phyloP scores from a whole-genome alignment of 2,797 vertebrate species.

The Fratercula arctica region DNA sequence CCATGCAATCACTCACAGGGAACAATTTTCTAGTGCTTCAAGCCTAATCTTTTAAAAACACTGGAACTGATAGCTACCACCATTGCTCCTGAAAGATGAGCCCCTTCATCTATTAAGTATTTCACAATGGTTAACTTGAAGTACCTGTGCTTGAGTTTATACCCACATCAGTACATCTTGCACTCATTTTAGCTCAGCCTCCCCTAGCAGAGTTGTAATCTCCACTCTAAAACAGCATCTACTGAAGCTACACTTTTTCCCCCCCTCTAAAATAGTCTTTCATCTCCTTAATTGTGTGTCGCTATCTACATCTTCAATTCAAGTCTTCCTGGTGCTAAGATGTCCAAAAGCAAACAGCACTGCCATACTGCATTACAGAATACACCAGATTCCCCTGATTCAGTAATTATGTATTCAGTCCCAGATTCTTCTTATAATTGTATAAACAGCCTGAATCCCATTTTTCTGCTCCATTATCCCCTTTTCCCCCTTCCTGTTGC shows the following conservation, averaged over 20 bases:
- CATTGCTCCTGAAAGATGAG: not conserved
- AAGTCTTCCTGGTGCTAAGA: not conserved
- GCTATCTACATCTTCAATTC: not conserved
- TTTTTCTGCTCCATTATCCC: not conserved
- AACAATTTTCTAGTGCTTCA: not conserved
- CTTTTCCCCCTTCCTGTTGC: not conserved
- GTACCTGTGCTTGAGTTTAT: not conserved
- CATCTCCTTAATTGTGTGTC: not conserved
- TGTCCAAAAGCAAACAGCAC: not conserved
- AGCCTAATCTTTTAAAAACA: not conserved
- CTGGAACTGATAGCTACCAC: not conserved
- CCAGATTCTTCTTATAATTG: not conserved
- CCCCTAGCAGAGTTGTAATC: not conserved
- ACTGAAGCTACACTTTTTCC: not conserved
- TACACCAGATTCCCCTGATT: not conserved
- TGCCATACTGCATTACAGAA: not conserved
- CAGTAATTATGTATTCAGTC: not conserved
- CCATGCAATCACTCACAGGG: accelerated
- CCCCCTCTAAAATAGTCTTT: not conserved
- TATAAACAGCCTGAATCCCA: not conserved
- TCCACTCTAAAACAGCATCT: not conserved
- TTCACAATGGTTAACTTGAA: not conserved
- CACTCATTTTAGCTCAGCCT: not conserved
- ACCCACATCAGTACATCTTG: not conserved
- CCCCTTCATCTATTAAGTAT: not conserved